phyloP scores from a whole-genome alignment of 1,140 invertebrate genomes.

The Mercenaria mercenaria region DNA sequence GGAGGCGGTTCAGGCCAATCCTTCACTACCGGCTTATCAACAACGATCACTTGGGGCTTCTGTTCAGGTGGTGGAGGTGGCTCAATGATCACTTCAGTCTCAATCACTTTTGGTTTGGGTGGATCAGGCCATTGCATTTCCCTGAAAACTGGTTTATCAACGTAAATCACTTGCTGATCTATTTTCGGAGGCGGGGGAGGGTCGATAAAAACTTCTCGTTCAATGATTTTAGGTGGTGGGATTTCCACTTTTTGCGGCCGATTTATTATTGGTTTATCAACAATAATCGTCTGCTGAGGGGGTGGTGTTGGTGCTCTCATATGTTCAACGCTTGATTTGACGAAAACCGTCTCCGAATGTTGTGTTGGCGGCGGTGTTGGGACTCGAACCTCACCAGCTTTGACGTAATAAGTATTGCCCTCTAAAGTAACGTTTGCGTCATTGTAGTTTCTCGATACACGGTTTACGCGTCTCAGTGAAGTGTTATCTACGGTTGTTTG shows the following conservation, averaged over 20 bases:
- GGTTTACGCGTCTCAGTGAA: background rate
- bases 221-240: constrained; percentile 38
- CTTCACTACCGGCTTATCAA: constrained; percentile 45
- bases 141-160: constrained; percentile 54
- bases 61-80: constrained; percentile 47
- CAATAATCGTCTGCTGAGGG: constrained; percentile 41
- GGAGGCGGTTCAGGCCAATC: constrained; percentile 21
- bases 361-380: background rate
- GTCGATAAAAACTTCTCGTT: constrained; percentile 29
- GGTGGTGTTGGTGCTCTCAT: constrained; percentile 13
- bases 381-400: constrained; percentile 28
- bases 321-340: constrained; percentile 22
- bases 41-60: constrained; percentile 26
- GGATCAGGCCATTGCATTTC: constrained; percentile 52
- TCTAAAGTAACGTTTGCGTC: background rate
- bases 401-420: constrained; percentile 52
- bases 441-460: background rate
- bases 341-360: constrained; percentile 9
- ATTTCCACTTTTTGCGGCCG: background rate
- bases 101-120: constrained; percentile 37
- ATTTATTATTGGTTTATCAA: constrained; percentile 49
- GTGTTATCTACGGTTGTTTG: background rate
- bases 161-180: constrained; percentile 35
- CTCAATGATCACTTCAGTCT: constrained; percentile 2
- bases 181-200: constrained; percentile 13